These are phyloP conservation scores for Lypha dubia DNA, from an alignment of 2,888 invertebrate genomes.

Conservation along the genomic window DNA sequence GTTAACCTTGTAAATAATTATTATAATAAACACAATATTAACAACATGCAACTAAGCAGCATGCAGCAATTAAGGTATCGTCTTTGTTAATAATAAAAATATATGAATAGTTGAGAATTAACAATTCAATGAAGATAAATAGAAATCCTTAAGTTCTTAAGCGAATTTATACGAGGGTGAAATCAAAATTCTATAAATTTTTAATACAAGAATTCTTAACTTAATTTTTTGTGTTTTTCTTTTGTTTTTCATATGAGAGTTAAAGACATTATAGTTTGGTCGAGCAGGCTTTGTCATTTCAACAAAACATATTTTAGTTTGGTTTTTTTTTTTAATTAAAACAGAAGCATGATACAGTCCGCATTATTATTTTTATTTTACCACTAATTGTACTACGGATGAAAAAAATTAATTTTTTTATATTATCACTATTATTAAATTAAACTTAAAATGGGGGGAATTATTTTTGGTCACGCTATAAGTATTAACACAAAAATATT, in stretches of 20 bases:
- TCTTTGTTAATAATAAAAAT: conserved; percentile 17
- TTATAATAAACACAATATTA: conserved; percentile 18
- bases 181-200: no score
- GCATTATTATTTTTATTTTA: no score
- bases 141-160: not conserved
- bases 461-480: conserved; percentile 22
- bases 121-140: not conserved
- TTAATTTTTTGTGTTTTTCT: no score
- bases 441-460: not conserved
- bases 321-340: no score
- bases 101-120: not conserved
- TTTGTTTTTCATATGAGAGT: no score
- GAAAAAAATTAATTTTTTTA: no score
- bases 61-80: conserved; percentile 12
- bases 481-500: conserved; percentile 1
- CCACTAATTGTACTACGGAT: no score
- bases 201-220: no score
- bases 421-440: not conserved
- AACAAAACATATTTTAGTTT: no score
- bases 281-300: no score
- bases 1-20: conserved; percentile 55
- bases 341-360: no score
- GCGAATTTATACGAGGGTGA: not conserved
- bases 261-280: no score
- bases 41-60: conserved; percentile 49